Evolutionary conservation across 1,140 invertebrate species (phyloP).

Genomic region (Neodiprion pinetum): DNA sequence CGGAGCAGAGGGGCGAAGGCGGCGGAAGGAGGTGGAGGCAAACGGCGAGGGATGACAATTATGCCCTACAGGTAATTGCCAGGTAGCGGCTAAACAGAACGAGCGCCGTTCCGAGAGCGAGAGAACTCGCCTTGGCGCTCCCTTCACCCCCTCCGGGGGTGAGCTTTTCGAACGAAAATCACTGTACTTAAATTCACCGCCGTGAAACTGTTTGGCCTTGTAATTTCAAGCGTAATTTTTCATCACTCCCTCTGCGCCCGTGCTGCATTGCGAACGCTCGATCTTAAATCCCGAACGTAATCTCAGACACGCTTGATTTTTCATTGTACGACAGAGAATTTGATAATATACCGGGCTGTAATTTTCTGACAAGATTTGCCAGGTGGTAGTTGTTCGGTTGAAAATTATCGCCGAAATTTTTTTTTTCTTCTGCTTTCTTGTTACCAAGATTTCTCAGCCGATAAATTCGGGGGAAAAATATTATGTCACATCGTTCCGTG

Average conservation of each 20-base stretch:
- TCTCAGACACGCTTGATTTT: neutral
- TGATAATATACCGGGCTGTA: too few species aligned
- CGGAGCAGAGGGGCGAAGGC: constrained; percentile 25
- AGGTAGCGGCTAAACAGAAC: constrained; percentile 53
- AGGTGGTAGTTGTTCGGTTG: too few species aligned
- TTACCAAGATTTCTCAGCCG: too few species aligned
- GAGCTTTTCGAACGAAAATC: neutral
- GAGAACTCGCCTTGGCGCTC: neutral
- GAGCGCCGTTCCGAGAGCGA: constrained; percentile 16
- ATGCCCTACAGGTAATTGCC: constrained; percentile 59
- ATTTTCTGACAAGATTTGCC: too few species aligned
- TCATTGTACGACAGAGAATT: neutral
- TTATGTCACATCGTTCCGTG: too few species aligned
- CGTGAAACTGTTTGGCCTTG: neutral
- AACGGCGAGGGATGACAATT: constrained; percentile 60
- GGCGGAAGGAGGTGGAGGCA: constrained; percentile 39
- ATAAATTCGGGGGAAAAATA: too few species aligned
- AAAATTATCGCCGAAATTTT: too few species aligned
- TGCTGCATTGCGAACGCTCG: neutral
- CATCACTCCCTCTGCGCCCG: neutral
- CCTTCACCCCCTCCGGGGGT: neutral
- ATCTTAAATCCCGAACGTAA: neutral
- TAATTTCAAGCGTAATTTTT: neutral
- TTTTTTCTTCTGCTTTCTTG: neutral
- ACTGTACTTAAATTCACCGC: neutral